Evolutionary conservation across 1,140 invertebrate species (phyloP), one percentile per base, ranked within the genome.

Genomic region (Hermatobates lingyangjiaoensis): DNA sequence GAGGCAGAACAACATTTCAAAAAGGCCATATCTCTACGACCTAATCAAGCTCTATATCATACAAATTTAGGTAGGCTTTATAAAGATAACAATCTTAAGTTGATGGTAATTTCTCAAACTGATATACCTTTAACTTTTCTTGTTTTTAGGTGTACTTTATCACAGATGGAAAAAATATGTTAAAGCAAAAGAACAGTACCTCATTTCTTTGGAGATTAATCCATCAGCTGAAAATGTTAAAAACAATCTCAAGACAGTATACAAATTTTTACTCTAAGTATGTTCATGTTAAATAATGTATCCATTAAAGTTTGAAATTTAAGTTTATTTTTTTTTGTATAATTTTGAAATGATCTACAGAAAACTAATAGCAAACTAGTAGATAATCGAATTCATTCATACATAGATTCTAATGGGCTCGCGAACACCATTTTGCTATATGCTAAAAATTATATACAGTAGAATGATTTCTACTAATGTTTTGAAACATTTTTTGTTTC

Each of bases 41-140:
- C 73, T n/a, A 65, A 66, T 15, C 77, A 80, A 62, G 71, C 79
- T 18, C 71, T 82, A 10, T 88, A 86, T 68, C 79, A 81, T 62
- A 77, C 81, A 3, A 94, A 95, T 73, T 72, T 95, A 58, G 87
- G 85, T 86, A 71, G n/a, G n/a, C n/a, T n/a, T n/a, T n/a, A n/a
- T n/a, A n/a, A n/a, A n/a, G n/a, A n/a, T n/a, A n/a, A n/a, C n/a
- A n/a, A n/a, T n/a, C n/a, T n/a, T n/a, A n/a, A n/a, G n/a, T n/a
- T n/a, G n/a, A n/a, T n/a, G n/a, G n/a, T n/a, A n/a, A n/a, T n/a
- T n/a, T n/a, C n/a, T n/a, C n/a, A n/a, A n/a, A n/a, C n/a, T n/a
- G n/a, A n/a, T n/a, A n/a, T n/a, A n/a, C n/a, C n/a, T n/a, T n/a
- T n/a, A n/a, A n/a, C n/a, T n/a, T n/a, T n/a, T n/a, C n/a, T 58